Base-by-base conservation (phyloP, 2,888 invertebrate genomes). In the Acleris laterana region DNA sequence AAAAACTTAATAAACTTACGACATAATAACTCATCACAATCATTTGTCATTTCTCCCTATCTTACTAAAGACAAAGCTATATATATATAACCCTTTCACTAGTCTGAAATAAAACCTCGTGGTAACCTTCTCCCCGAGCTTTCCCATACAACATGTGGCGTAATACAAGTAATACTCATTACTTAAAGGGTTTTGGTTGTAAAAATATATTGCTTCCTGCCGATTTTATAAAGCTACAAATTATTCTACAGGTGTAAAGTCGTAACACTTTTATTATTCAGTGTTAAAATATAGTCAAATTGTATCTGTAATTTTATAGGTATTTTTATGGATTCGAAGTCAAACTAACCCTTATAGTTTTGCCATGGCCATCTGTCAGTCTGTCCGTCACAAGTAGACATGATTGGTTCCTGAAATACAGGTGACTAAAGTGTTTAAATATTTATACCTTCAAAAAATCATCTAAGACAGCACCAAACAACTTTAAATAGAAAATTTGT, bases 131-230 rank as follows among this genome's bases (percentile, higher is more conserved):
- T 44, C 48, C 56, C 13, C 17, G n/a, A 16, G 19, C 61, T 51
- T 66, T 66, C 66, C 57, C 66, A 66, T 49, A 56, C 57, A 32
- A 51, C 66, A 66, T 55, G 62, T 66, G 61, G 11, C 48, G 56
- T 62, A 65, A 65, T 51, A 66, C 53, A 66, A 66, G 61, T 62
- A 55, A 55, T 55, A 38, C 42, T 51, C 25, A 50, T 61, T 51
- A 65, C 61, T 52, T 25, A 5, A 32, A 9, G 48, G 19, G 51
- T 44, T 25, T 5, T 46, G 22, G 46, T 17, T 46, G 25, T 66
- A 62, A 57, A 66, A 62, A 65, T 60, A 60, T 62, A 60, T 62
- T 28, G 44, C 56, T 61, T 65, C 60, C 44, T 56, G 58, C 11
- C 25, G 11, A 6, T 46, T n/a, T 22, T 44, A 46, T n/a, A 16